These are phyloP conservation scores for Rhinogobius similis DNA, from an alignment of 2,113 vertebrate genomes.

Conservation along the genomic window DNA sequence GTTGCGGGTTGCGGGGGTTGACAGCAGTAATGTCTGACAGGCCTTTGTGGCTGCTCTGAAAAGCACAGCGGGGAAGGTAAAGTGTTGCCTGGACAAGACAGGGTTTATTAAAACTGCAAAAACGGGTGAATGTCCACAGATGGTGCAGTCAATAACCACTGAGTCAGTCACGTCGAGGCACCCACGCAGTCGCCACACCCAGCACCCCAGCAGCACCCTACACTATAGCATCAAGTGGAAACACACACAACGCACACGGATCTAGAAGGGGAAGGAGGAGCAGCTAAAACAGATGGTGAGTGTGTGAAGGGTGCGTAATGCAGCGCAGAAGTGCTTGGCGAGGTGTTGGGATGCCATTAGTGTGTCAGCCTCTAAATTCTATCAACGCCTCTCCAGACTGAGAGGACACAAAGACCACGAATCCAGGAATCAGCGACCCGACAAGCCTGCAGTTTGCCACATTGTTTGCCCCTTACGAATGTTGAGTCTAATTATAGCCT, in stretches of 20 bases:
- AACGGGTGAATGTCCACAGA: slow-evolving; percentile 70
- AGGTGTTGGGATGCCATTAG: slow-evolving; percentile 49
- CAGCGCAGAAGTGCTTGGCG: slow-evolving; percentile 27
- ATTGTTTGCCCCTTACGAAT: neutral
- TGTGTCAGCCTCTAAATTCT: slow-evolving; percentile 32
- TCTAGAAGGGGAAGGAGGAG: slow-evolving; percentile 14
- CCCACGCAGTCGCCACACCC: slow-evolving; percentile 3
- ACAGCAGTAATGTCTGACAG: slow-evolving; percentile 26
- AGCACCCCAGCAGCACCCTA: slow-evolving; percentile 15
- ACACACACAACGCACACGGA: slow-evolving; percentile 8
- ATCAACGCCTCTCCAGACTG: slow-evolving; percentile 39
- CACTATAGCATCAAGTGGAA: slow-evolving; percentile 27
- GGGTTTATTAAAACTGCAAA: slow-evolving; percentile 76
- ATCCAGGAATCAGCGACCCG: neutral
- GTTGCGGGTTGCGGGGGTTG: slow-evolving; percentile 18
- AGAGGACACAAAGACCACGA: neutral
- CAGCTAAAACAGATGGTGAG: slow-evolving; percentile 52
- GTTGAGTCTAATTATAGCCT: neutral
- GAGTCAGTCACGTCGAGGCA: slow-evolving; percentile 41
- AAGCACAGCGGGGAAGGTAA: slow-evolving; percentile 65
- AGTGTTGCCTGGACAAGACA: slow-evolving; percentile 46
- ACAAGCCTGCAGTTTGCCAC: neutral
- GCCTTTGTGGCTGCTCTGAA: slow-evolving; percentile 64
- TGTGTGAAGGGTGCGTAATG: slow-evolving; percentile 43
- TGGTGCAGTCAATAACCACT: slow-evolving; percentile 73